These are phyloP conservation scores for Spialia ferax DNA, from an alignment of 2,888 invertebrate species.

Conservation along the genomic window DNA sequence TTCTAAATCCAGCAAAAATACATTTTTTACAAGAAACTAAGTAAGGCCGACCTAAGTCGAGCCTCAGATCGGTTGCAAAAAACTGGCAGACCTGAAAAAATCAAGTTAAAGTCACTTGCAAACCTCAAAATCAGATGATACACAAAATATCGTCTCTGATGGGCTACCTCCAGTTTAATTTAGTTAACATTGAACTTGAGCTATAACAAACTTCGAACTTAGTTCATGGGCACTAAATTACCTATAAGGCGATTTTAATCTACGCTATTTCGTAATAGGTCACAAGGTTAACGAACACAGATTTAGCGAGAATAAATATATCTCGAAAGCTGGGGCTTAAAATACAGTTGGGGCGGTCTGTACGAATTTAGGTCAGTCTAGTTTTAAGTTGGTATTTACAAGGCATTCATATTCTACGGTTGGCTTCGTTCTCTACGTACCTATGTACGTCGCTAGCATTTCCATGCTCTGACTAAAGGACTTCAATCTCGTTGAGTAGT, in stretches of 20 bases:
- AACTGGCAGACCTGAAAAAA: too few relatives aligned
- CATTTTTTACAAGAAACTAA: too few relatives aligned
- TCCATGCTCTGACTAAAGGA: neutral
- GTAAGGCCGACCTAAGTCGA: neutral
- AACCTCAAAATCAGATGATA: neutral
- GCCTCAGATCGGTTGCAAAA: too few relatives aligned
- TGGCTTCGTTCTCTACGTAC: neutral
- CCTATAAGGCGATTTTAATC: conserved; percentile 1
- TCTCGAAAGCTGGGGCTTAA: conserved; percentile 23
- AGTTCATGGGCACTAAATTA: conserved; percentile 31
- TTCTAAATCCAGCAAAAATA: too few relatives aligned
- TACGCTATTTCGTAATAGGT: conserved; percentile 23
- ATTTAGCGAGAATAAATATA: conserved; percentile 27
- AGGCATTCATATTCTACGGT: neutral
- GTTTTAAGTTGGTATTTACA: conserved; percentile 9
- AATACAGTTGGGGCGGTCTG: conserved; percentile 27
- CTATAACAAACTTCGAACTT: conserved; percentile 26
- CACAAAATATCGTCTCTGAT: neutral
- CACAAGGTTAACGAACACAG: conserved; percentile 25
- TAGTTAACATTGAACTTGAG: conserved; percentile 36
- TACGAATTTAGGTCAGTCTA: conserved; percentile 30
- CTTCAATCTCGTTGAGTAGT: neutral
- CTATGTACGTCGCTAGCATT: neutral
- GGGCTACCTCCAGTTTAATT: neutral
- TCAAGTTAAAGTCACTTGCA: neutral